These are phyloP conservation scores for Ichneumoninae sp. DNA, from an alignment of 2,888 invertebrate species.

Conservation along the genomic window DNA sequence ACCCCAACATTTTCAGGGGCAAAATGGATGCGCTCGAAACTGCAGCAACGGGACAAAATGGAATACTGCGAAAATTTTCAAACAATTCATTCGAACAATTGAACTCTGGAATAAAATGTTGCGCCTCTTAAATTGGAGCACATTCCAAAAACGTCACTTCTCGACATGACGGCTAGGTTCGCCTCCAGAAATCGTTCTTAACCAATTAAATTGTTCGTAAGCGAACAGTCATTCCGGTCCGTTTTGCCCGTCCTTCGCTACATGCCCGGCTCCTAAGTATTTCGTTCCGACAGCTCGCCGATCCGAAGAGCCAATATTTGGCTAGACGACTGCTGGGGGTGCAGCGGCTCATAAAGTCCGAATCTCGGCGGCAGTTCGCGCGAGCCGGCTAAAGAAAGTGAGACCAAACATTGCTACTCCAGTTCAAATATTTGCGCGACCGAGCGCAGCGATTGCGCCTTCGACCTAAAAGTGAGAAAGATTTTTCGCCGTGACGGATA, in stretches of 20 bases:
- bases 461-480: conserved; percentile 26
- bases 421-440: conserved; percentile 4
- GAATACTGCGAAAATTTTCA: no score
- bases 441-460: background rate
- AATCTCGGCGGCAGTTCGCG: background rate
- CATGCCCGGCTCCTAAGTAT: conserved; percentile 4
- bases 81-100: no score
- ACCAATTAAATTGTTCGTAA: background rate
- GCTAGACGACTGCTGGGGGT: conserved; percentile 10
- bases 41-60: no score
- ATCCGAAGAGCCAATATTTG: conserved; percentile 54
- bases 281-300: conserved; percentile 26
- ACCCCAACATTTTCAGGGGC: no score
- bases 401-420: background rate
- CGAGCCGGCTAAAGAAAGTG: background rate
- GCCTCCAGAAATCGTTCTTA: no score
- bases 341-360: conserved; percentile 25
- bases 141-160: no score
- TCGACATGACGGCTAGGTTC: no score
- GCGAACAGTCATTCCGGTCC: background rate
- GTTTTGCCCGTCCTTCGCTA: background rate
- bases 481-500: background rate
- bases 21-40: no score
- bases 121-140: no score
- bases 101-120: no score